A percentile compares a stretch with the other conserved stretches of the same genome.
phyloP scores from a whole-genome alignment of 2,888 invertebrate species.

The Nomada fabriciana region DNA sequence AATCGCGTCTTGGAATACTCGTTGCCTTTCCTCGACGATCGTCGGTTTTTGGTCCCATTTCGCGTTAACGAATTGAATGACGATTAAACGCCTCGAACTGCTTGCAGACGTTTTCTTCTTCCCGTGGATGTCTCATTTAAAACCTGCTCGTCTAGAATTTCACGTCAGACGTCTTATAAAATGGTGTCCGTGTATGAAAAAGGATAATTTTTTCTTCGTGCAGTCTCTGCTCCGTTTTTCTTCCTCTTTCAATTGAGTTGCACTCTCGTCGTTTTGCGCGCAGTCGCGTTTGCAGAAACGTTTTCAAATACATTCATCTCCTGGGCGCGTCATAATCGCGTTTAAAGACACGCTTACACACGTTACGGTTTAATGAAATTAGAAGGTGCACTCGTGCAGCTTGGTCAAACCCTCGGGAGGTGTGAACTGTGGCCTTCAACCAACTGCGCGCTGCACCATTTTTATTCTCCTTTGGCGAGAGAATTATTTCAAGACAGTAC shows the following conservation, averaged over 20 bases:
- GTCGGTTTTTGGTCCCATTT: not conserved
- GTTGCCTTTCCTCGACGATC: not conserved
- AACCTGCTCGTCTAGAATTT: constrained; percentile 30
- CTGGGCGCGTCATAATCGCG: constrained; percentile 39
- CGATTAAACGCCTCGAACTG: constrained; percentile 11
- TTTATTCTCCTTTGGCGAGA: not conserved
- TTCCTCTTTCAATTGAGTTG: not conserved
- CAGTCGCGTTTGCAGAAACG: constrained; percentile 62
- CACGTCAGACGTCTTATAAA: constrained; percentile 52
- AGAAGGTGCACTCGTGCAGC: not conserved
- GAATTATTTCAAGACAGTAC: not conserved
- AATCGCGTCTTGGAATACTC: not conserved
- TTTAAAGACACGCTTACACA: constrained; percentile 13
- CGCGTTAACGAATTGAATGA: not conserved
- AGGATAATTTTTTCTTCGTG: constrained; percentile 12
- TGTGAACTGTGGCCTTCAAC: not conserved
- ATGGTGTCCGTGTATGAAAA: constrained; percentile 1
- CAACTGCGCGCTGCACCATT: not conserved
- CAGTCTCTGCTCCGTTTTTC: constrained; percentile 1
- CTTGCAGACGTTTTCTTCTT: not conserved
- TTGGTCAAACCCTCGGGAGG: not conserved
- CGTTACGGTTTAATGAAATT: constrained; percentile 16
- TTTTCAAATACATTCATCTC: constrained; percentile 57
- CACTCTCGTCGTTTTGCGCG: constrained; percentile 31
- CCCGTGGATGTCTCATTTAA: constrained; percentile 9